Evolutionary conservation across 2,888 invertebrate species (phyloP).

Genomic region (Nasonovia ribisnigri): DNA sequence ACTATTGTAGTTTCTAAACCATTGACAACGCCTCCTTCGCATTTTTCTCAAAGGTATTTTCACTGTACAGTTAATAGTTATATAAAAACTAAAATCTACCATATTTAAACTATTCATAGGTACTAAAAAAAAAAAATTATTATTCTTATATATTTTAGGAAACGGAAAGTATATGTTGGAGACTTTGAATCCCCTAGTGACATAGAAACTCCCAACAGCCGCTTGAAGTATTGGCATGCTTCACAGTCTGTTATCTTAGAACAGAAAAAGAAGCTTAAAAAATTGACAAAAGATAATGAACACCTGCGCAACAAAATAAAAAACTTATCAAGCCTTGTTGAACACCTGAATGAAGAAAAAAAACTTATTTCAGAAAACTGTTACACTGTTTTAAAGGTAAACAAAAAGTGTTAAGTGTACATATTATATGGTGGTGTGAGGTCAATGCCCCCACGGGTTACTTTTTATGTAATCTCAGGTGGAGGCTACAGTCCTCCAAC

Average conservation of each 20-base stretch:
- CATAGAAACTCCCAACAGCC: neutral
- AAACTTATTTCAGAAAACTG: slow-evolving; percentile 20
- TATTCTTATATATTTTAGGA: neutral
- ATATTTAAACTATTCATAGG: too few species aligned
- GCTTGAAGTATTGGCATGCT: neutral
- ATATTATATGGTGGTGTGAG: too few species aligned
- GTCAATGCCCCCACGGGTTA: too few species aligned
- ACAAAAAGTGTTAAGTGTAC: too few species aligned
- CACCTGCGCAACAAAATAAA: too few species aligned
- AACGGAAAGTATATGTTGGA: slow-evolving; percentile 28
- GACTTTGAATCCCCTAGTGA: slow-evolving; percentile 5
- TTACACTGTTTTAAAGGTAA: slow-evolving; percentile 22
- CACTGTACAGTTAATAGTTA: slow-evolving; percentile 20
- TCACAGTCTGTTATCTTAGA: neutral
- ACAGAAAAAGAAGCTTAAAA: neutral
- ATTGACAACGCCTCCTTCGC: too few species aligned
- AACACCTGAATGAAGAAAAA: slow-evolving; percentile 2
- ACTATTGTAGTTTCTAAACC: too few species aligned
- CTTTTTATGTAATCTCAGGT: too few species aligned
- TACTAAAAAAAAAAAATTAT: too few species aligned
- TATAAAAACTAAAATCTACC: neutral
- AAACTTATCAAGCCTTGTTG: slow-evolving; percentile 8
- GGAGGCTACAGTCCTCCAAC: too few species aligned
- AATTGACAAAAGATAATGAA: too few species aligned
- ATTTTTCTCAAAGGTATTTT: slow-evolving; percentile 30